Evolutionary conservation across 1,140 invertebrate genomes (phyloP).

Genomic region (Hyles vespertilio): DNA sequence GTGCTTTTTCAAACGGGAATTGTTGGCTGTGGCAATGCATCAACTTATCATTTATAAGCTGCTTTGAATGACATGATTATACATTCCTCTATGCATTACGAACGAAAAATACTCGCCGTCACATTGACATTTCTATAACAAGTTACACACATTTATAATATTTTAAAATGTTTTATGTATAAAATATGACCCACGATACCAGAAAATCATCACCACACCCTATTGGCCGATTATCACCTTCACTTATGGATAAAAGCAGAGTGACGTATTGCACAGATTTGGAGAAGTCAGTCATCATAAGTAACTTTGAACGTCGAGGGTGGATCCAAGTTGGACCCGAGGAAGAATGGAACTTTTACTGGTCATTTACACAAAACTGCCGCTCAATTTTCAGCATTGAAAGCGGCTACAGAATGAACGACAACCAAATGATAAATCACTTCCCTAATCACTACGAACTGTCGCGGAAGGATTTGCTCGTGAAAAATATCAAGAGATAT

Average conservation of each 20-base stretch:
- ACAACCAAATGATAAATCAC: conserved; percentile 95
- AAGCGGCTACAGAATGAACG: conserved; percentile 92
- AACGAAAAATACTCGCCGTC: too few relatives aligned
- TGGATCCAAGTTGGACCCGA: conserved; percentile 94
- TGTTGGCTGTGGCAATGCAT: too few relatives aligned
- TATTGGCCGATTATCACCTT: conserved; percentile 16
- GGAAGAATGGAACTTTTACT: conserved; percentile 98
- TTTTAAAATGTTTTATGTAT: neutral
- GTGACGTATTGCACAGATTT: conserved; percentile 81
- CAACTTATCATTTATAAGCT: too few relatives aligned
- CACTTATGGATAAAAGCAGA: conserved; percentile 21
- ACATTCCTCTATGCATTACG: too few relatives aligned
- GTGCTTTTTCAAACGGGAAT: too few relatives aligned
- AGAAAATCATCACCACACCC: conserved; percentile 15
- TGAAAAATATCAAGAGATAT: conserved; percentile 97
- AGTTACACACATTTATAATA: too few relatives aligned
- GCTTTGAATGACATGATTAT: too few relatives aligned
- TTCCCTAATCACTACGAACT: conserved; percentile 85
- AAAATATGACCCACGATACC: conserved; percentile 15
- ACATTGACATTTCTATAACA: too few relatives aligned
- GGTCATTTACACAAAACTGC: conserved; percentile 94
- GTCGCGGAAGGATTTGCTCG: conserved; percentile 88
- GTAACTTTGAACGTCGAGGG: conserved; percentile 92
- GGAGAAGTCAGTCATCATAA: conserved; percentile 8
- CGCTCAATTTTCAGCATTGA: conserved; percentile 95